phyloP scores from a whole-genome alignment of 1,140 invertebrate genomes.

The Mycetomoellerius zeteki region DNA sequence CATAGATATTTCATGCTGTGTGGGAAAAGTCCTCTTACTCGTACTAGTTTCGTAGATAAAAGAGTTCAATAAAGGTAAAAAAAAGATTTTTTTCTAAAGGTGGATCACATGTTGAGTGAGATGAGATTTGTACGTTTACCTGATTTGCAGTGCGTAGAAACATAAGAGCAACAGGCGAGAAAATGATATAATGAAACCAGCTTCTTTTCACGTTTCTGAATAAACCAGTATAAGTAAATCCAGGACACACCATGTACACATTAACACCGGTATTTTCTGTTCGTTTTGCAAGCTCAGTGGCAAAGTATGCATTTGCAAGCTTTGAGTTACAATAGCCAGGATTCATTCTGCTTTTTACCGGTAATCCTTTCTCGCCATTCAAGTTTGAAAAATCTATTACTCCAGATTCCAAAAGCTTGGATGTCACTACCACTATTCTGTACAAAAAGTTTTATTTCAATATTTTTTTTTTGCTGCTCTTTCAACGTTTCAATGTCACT shows the following conservation, averaged over 20 bases:
- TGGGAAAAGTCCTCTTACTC: no score
- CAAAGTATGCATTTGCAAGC: constrained; percentile 92
- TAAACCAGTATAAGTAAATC: constrained; percentile 93
- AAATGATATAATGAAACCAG: constrained; percentile 91
- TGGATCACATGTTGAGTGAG: no score
- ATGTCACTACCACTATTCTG: constrained; percentile 88
- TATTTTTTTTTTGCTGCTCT: no score
- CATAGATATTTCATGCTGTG: no score
- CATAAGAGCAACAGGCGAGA: constrained; percentile 90
- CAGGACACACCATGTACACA: constrained; percentile 93
- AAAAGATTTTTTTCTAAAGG: no score
- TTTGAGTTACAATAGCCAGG: constrained; percentile 94
- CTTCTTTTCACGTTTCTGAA: constrained; percentile 90
- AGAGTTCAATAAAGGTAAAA: no score
- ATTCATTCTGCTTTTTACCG: constrained; percentile 87
- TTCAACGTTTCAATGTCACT: no score
- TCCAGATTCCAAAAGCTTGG: constrained; percentile 88
- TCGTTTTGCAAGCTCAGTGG: constrained; percentile 88
- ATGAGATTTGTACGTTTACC: constrained; percentile 87
- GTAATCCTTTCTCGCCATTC: constrained; percentile 88
- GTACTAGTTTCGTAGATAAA: no score
- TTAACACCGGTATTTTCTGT: constrained; percentile 89
- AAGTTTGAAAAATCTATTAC: constrained; percentile 92
- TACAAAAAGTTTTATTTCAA: constrained; percentile 56
- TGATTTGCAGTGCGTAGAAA: constrained; percentile 92